Evolutionary conservation across 2,113 vertebrate species (phyloP), one percentile per base, ranked within the genome.

Genomic region (Pteruthius melanotis): DNA sequence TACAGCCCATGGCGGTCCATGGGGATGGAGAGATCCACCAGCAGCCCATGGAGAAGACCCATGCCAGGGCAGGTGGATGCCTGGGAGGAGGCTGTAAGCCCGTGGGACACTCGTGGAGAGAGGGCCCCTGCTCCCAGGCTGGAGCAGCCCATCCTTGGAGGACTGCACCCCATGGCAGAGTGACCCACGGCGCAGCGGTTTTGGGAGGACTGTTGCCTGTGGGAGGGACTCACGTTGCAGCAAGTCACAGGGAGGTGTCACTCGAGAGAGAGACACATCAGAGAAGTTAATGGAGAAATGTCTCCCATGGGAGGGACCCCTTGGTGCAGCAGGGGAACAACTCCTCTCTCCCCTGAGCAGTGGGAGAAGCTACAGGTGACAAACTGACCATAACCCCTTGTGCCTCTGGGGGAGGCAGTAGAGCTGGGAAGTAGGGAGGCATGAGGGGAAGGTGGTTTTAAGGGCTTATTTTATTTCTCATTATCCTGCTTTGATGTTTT

Each of bases 141-240:
- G 31, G 10, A 42, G 24, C 37, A 60, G 26, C 37, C 80, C 15
- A 15, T n/a, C 23, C 24, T 15, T 60, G 35, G 2, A 60, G 54
- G 24, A 23, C 8, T 42, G 54, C 24, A 50, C 12, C 30, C 52
- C 1, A 0, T 39, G 42, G 6, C 13, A 39, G n/a, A 68, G 64
- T 6, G 13, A 26, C 27, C 61, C 22, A 45, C 1, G 1, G 23
- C 3, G 5, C 65, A 52, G 37, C 30, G 42, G 45, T 42, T 15
- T 10, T 2, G 7, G 31, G 19, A 8, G 23, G 10, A 15, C 7
- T 30, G 6, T 7, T 52, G 30, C 37, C 24, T 5, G 0, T 35
- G 30, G 37, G 54, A 50, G 5, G 24, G 15, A 35, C 2, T 70
- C 19, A 10, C 0, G 0, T 24, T 54, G 56, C 11, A 47, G 33